phyloP scores from a whole-genome alignment of 2,888 invertebrate species.

The Pinctada fucata region DNA sequence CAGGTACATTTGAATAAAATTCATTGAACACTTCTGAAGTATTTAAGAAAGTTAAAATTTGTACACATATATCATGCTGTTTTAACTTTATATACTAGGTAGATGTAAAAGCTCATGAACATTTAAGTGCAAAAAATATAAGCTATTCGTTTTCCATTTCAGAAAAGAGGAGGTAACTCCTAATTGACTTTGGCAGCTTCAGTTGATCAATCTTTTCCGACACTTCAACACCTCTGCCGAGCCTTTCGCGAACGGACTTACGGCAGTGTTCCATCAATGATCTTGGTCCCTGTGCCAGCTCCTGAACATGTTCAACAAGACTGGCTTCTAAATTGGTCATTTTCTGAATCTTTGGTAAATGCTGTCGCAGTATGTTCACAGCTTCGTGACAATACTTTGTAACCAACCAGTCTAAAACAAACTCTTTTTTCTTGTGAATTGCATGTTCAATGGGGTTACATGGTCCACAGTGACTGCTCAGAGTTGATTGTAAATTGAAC shows the following conservation, averaged over 20 bases:
- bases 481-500: slow-evolving; percentile 88
- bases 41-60: too few species aligned
- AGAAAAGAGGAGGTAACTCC: slow-evolving; percentile 58
- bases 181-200: slow-evolving; percentile 57
- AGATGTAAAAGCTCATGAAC: too few species aligned
- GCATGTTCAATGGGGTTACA: slow-evolving; percentile 68
- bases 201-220: slow-evolving; percentile 51
- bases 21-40: too few species aligned
- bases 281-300: slow-evolving; percentile 48
- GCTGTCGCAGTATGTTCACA: slow-evolving; percentile 44
- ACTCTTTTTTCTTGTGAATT: slow-evolving; percentile 61
- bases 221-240: slow-evolving; percentile 50
- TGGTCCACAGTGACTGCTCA: slow-evolving; percentile 82
- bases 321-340: slow-evolving; percentile 31
- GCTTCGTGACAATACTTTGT: slow-evolving; percentile 64
- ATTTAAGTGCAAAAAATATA: too few species aligned
- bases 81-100: too few species aligned
- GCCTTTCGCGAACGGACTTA: slow-evolving; percentile 47
- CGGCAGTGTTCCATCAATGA: slow-evolving; percentile 61
- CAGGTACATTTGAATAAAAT: too few species aligned
- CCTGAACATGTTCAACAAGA: slow-evolving; percentile 34
- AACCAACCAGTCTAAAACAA: slow-evolving; percentile 59
- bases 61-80: too few species aligned
- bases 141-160: slow-evolving; percentile 47
- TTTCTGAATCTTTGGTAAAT: slow-evolving; percentile 35